phyloP scores from a whole-genome alignment of 2,113 vertebrate species.

The Macheiramphus alcinus region DNA sequence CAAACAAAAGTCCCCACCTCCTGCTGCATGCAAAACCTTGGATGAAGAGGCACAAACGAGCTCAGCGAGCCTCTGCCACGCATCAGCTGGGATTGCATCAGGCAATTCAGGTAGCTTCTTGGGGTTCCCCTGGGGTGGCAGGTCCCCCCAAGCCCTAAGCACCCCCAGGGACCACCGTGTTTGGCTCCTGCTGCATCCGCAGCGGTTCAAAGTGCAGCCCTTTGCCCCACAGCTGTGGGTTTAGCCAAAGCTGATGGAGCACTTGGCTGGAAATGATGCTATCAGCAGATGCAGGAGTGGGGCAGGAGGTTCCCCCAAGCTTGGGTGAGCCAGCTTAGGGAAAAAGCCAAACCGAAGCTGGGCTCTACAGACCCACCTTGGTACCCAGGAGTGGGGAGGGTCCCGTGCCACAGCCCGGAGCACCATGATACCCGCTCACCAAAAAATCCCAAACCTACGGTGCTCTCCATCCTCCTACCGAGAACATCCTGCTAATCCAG shows the following conservation, averaged over 20 bases:
- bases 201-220: accelerated
- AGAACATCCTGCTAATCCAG: not conserved
- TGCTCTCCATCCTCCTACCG: not conserved
- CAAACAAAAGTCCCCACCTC: not conserved
- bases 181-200: not conserved
- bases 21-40: not conserved
- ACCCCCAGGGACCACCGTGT: accelerated
- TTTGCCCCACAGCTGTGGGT: accelerated
- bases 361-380: not conserved
- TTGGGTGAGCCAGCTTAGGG: accelerated
- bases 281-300: accelerated
- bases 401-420: not conserved
- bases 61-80: not conserved
- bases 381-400: not conserved
- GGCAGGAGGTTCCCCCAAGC: not conserved
- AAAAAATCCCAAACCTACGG: accelerated
- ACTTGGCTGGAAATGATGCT: not conserved
- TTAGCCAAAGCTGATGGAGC: not conserved
- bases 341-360: not conserved
- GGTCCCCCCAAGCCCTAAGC: not conserved
- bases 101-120: not conserved
- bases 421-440: accelerated
- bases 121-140: not conserved
- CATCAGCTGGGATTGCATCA: not conserved
- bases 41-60: not conserved